Base-by-base conservation (phyloP, 2,888 invertebrate genomes). In the Balanococcus diminutus region DNA sequence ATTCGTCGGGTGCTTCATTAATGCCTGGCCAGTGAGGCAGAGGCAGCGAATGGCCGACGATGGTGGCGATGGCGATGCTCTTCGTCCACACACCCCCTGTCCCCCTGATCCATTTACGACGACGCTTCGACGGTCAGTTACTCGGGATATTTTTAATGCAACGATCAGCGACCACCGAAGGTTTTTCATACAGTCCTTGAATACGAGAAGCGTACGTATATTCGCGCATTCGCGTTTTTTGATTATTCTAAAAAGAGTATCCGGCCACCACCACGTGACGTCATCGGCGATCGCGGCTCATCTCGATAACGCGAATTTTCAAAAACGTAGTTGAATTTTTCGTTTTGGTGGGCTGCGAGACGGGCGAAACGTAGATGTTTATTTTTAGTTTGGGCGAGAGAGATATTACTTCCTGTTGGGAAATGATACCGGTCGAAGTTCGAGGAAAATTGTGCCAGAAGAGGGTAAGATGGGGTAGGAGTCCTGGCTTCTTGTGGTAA, bases 131-230 rank as follows among this genome's bases (percentile, higher is more conserved):
- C 75, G 75, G 75, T 75, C 75, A 75, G 75, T 75, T 75, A 75
- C 75, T 32, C 32, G 75, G n/a, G 75, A 75, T 75, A 75, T 75
- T 75, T 75, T 75, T 75, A 32, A 36, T 32, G n/a, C 75, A 75
- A 6, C 36, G 32, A 36, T 75, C 32, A 36, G 75, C 32, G 32
- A 31, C n/a, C 32, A 36, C 32, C 32, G 75, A 75, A 31, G 32
- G 75, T 36, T 75, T 36, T 75, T 67, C 61, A 11, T n/a, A n/a
- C 11, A n/a, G 75, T 31, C 75, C 75, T 75, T 75, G 75, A 75
- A 32, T 28, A n/a, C 28, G 2, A 16, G 14, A 9, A 11, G 61
- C 61, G 25, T 28, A 5, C 19, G 19, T 51, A 36, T 51, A 19
- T 8, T 19, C 51, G 19, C 5, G 8, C 8, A 36, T 46, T 2